Base-by-base conservation (phyloP, 92 coral and sea anemone genomes). In the Phenganax marumi region DNA sequence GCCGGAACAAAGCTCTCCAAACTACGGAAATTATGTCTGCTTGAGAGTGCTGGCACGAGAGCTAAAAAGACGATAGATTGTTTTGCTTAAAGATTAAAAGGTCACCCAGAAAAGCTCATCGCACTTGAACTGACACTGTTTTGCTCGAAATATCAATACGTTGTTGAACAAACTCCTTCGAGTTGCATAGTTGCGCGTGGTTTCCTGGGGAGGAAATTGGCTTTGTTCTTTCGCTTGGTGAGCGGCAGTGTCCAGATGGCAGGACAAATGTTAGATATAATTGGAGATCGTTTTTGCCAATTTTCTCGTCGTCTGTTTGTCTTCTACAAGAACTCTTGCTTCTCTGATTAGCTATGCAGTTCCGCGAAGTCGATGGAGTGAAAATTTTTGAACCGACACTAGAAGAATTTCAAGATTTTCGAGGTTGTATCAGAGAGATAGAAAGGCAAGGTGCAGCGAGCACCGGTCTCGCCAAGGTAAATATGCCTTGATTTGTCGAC, bases 321-420 rank as follows among this genome's bases (percentile, higher is more conserved):
- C 70, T 12, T 58, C 43, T 46, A 39, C 82, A 58, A 14, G 49
- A 55, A 49, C 50, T 25, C 9, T 54, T 77, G 43, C 70, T 43
- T 50, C n/a, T 19, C 24, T 26, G 46, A 46, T 54, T 77, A 58
- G 56, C 65, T 77, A 94, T 95, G 98, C 88, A 92, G 83, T 86
- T 86, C 75, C 10, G 26, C 11, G 93, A 93, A 46, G 89, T 91
- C 66, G 87, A 68, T 62, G 87, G 91, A 63, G 91, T 95, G 53
- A 95, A 92, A 97, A 95, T 95, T 50, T 95, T 95, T 86, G 96
- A 97, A 81, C 98, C 98, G 48, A 92, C 96, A 17, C 85, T 89
- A 23, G 87, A 91, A 9, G 98, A 95, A 87, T 95, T 95, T 86
- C 76, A 92, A 23, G 86, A 95, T 83, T 95, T 95, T 72, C 88